Evolutionary conservation across 2,113 vertebrate genomes (phyloP), one percentile per base, ranked within the genome.

Genomic region (Zosterops hypoxanthus): DNA sequence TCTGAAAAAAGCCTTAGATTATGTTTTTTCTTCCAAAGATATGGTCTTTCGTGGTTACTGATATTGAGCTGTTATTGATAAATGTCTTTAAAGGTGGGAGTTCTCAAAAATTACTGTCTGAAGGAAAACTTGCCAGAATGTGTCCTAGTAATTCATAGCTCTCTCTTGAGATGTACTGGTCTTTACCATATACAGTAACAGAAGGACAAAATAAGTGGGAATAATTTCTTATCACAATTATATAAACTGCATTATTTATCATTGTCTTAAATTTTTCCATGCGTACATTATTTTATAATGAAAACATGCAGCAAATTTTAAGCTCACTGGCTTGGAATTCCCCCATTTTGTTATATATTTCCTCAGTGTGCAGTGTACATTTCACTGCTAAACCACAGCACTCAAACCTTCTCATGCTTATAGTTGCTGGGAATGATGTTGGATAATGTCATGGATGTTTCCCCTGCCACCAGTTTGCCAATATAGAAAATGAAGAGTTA

Each of bases 301-400:
- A 66, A 82, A 87, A 53, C 22, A n/a, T 7, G 17, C 2, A 17
- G 24, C 60, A 42, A 25, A 50, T 75, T 63, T 77, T 73, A 57
- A 91, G 26, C 5, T 83, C 18, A 12, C 6, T 44, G 5, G 26
- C 34, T n/a, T 82, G 15, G 42, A 84, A 44, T 55, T 70, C 52
- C 11, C n/a, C 23, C 20, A 1, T 61, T 75, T 21, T 46, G 9
- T 63, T 17, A 20, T 7, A 4, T 16, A 6, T 41, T 68, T 75
- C 34, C 34, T 86, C 2, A 6, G 42, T 29, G 14, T 24, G 8
- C 0, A 0, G 8, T 6, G 19, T 10, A 14, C 19, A 36, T 55
- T 26, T 86, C 28, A 8, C 49, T 0, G 2, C 57, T 64, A 34
- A 72, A 72, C 7, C 44, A 68, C 14, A 71, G 2, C 2, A 2